Percentiles rank a stretch among this genome's conserved stretches.
phyloP scores from a whole-genome alignment of 2,797 vertebrate genomes.

The Carapus acus region DNA sequence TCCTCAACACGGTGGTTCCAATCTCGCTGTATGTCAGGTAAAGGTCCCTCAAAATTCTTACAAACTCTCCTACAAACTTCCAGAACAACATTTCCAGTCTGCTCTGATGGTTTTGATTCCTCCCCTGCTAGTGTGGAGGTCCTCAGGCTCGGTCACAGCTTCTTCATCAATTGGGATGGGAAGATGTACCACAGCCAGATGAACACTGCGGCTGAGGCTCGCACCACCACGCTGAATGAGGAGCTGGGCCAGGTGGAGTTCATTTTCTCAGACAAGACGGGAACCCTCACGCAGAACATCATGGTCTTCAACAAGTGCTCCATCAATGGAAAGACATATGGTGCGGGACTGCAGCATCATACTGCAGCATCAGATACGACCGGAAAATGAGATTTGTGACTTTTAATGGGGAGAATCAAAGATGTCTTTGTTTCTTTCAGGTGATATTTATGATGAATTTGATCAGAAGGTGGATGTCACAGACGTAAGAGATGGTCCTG shows the following conservation, averaged over 20 bases:
- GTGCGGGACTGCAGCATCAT: conserved; percentile 67
- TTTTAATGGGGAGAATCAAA: background rate
- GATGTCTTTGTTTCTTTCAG: conserved; percentile 54
- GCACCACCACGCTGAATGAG: conserved; percentile 91
- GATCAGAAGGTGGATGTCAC: conserved; percentile 72
- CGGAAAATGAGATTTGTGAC: no score
- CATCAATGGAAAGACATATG: conserved; percentile 78
- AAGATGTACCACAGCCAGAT: conserved; percentile 79
- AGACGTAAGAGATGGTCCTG: conserved; percentile 60
- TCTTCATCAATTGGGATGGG: conserved; percentile 93
- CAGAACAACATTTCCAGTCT: no score
- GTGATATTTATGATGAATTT: conserved; percentile 71
- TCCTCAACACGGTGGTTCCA: conserved; percentile 93
- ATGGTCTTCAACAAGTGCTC: conserved; percentile 95
- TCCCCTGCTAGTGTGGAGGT: conserved; percentile 80
- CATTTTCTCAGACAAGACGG: conserved; percentile 90
- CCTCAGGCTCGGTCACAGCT: conserved; percentile 87
- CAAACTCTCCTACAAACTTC: no score
- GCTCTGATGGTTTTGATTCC: background rate
- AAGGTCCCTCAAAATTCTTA: no score
- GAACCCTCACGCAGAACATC: conserved; percentile 93
- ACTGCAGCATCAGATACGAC: no score
- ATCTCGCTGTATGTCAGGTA: conserved; percentile 94
- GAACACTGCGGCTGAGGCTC: conserved; percentile 77
- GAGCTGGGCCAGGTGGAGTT: conserved; percentile 92